Base-by-base conservation (phyloP, 37 sponge, comb jelly and placozoan species). In the Cladorhizidae sp. region DNA sequence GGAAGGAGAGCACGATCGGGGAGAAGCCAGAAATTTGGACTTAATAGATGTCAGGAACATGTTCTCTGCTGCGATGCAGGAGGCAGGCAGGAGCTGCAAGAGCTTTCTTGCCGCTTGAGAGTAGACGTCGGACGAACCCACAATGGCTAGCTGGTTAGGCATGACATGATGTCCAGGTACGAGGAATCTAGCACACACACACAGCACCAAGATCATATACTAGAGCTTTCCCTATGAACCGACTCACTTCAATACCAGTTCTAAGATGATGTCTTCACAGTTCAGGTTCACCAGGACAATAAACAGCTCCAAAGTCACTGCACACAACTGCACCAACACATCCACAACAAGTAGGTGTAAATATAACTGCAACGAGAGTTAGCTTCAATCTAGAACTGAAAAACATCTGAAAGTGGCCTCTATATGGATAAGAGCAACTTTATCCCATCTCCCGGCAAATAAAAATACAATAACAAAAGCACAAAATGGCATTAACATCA, bases 191-290 rank as follows among this genome's bases (percentile, higher is more conserved):
- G 11, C 43, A 41, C 2, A 23, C 1, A 23, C 2, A 71, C 28
- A 59, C n/a, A n/a, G 37, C 3, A 68, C 69, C 29, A 36, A 36
- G 40, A 72, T 50, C 28, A 17, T n/a, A n/a, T n/a, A n/a, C n/a
- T n/a, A n/a, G n/a, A n/a, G n/a, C n/a, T n/a, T n/a, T n/a, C n/a
- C 23, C 23, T 8, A 9, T 26, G 23, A 63, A 9, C 23, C 57
- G 3, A 51, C 57, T 74, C 57, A 93, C 94, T 81, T 86, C 36
- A 93, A 62, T 0, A 84, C 65, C 39, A 90, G 77, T 39, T 83
- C 78, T 50, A 93, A 23, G 73, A 93, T 78, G 28, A 93, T 73
- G 37, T 93, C 94, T 58, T 93, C 94, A 83, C 94, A 90, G 78
- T 87, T 86, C 20, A 93, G 68, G 45, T 88, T 79, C 33, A 94